Evolutionary conservation across 2,888 invertebrate genomes (phyloP).

Genomic region (Plagodis dolabraria): DNA sequence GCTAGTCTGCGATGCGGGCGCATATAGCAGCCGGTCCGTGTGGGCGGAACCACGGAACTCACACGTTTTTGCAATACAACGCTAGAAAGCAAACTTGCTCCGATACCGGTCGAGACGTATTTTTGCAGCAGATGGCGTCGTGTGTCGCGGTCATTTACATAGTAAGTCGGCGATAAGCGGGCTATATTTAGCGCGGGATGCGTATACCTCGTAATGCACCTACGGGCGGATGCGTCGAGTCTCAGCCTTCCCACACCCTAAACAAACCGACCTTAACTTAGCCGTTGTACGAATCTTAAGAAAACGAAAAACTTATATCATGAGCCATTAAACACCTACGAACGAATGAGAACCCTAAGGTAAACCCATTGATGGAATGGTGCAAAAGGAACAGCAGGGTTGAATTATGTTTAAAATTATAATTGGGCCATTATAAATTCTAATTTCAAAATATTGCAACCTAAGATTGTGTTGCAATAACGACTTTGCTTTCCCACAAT

Average conservation of each 20-base stretch:
- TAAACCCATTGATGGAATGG: too few species aligned
- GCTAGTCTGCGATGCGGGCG: slow-evolving; percentile 21
- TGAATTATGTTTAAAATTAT: too few species aligned
- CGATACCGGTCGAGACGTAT: slow-evolving; percentile 65
- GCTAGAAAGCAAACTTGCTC: slow-evolving; percentile 60
- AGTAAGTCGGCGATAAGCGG: slow-evolving; percentile 80
- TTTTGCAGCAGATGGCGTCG: slow-evolving; percentile 77
- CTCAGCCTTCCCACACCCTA: slow-evolving; percentile 31
- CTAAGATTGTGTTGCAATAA: too few species aligned
- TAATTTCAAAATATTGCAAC: too few species aligned
- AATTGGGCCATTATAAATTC: too few species aligned
- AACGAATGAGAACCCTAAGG: too few species aligned
- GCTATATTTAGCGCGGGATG: slow-evolving; percentile 77
- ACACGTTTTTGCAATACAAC: slow-evolving; percentile 68
- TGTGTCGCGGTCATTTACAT: slow-evolving; percentile 83
- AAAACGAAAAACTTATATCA: too few species aligned
- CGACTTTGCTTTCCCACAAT: not conserved
- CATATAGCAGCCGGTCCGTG: slow-evolving; percentile 31
- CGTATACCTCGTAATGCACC: slow-evolving; percentile 59
- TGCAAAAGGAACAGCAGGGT: too few species aligned
- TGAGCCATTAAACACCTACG: too few species aligned
- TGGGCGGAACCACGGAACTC: slow-evolving; percentile 76
- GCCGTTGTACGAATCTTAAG: not conserved
- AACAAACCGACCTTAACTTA: not conserved
- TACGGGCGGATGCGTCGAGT: slow-evolving; percentile 41